Base-by-base conservation (phyloP, 2,888 invertebrate species). In the Eugnorisma glareosa region DNA sequence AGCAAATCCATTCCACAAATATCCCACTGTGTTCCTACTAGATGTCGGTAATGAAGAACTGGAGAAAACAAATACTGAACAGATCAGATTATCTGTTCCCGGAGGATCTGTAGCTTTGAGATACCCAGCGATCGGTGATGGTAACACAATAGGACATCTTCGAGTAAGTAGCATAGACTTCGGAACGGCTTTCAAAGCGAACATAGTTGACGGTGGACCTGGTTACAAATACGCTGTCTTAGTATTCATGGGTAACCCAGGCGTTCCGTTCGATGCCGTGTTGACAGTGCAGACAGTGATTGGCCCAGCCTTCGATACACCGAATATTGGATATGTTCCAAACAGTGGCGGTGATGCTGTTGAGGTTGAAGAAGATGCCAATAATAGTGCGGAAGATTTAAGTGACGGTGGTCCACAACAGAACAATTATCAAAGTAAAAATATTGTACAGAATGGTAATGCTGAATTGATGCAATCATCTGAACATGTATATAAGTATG, bases 41-140 rank as follows among this genome's bases (percentile, higher is more conserved):
- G 96, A 96, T 83, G 92, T 96, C 67, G 96, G 96, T 67, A 96
- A 96, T 93, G 96, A 96, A 94, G 96, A 96, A 89, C 82, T 96
- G 43, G 91, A 95, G 77, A 94, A 94, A 67, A 93, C 93, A 5
- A 93, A 92, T 70, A 90, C 94, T n/a, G 95, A 96, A 86, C 96
- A 96, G 82, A 93, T 96, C 67, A 93, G 95, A 82, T 75, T 96
- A 11, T 93, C 95, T 3, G 89, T 93, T 67, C 95, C 95, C n/a
- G 96, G 96, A 79, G 96, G 96, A 21, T 95, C 95, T 2, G 73
- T 96, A 80, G 96, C 96, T 48, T 83, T 96, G 57, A 92, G 95
- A 74, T 96, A 95, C 80, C 96, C 96, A 67, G 96, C 95, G 11
- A 88, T 93, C 21, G 94, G 94, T 3, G 90, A 93, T 74, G 95